These are phyloP conservation scores for Drosophila equinoxialis DNA, from an alignment of 1,140 invertebrate species.

Conservation along the genomic window DNA sequence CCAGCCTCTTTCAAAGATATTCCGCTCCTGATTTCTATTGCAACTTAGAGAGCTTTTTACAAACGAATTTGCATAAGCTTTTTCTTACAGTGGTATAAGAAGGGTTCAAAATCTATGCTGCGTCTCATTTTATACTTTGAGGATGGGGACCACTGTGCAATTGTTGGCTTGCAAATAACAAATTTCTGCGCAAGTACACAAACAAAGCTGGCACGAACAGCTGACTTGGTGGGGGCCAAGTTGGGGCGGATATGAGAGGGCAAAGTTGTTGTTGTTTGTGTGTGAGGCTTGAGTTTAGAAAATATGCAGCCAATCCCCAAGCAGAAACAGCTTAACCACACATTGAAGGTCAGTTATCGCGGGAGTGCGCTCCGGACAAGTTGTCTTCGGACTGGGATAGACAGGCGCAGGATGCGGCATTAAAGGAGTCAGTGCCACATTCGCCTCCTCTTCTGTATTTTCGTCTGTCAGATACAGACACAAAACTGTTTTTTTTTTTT, in stretches of 20 bases:
- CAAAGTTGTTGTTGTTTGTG: slow-evolving; percentile 2
- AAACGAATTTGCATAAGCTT: background rate
- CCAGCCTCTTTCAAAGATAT: background rate
- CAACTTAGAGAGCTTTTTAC: slow-evolving; percentile 20
- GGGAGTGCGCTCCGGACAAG: slow-evolving; percentile 59
- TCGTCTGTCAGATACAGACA: slow-evolving; percentile 50
- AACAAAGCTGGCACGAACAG: slow-evolving; percentile 58
- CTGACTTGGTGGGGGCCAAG: slow-evolving; percentile 37
- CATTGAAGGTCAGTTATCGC: slow-evolving; percentile 73
- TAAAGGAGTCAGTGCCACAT: slow-evolving; percentile 4
- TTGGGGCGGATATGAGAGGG: slow-evolving; percentile 1
- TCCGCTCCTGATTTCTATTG: background rate
- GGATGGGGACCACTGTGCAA: slow-evolving; percentile 23
- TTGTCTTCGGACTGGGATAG: slow-evolving; percentile 35
- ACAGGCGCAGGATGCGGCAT: slow-evolving; percentile 30
- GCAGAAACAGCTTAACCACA: slow-evolving; percentile 49
- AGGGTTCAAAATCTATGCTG: background rate
- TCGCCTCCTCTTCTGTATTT: slow-evolving; percentile 7
- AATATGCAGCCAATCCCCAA: slow-evolving; percentile 46
- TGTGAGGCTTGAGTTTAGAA: slow-evolving; percentile 28
- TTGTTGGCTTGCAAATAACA: slow-evolving; percentile 40
- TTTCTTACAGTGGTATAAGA: background rate
- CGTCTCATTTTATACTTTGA: background rate
- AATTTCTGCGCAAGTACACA: slow-evolving; percentile 71
- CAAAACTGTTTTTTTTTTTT: slow-evolving; percentile 53